phyloP scores from a whole-genome alignment of 2,888 invertebrate species.

The Lycia hirtaria region DNA sequence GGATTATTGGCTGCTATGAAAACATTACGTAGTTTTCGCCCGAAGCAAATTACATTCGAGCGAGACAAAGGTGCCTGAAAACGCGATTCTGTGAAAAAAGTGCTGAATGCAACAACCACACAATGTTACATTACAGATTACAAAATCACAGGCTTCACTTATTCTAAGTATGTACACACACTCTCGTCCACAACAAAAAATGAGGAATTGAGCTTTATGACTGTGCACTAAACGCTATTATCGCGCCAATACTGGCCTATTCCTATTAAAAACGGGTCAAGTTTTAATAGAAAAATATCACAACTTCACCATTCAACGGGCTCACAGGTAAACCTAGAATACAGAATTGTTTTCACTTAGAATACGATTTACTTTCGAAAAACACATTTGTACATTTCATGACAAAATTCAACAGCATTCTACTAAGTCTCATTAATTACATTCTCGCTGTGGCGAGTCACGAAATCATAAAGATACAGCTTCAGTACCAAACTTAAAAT shows the following conservation, averaged over 20 bases:
- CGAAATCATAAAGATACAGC: conserved; percentile 72
- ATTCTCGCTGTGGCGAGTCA: conserved; percentile 63
- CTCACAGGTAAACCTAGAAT: conserved; percentile 79
- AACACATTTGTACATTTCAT: conserved; percentile 85
- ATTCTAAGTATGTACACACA: conserved; percentile 83
- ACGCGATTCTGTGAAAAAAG: conserved; percentile 47
- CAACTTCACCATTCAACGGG: conserved; percentile 79
- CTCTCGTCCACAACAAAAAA: conserved; percentile 74
- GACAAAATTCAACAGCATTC: conserved; percentile 84
- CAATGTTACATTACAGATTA: conserved; percentile 69
- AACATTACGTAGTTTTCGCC: conserved; percentile 26
- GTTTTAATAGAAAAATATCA: conserved; percentile 76
- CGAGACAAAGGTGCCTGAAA: conserved; percentile 38
- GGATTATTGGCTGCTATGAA: not conserved
- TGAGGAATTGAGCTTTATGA: conserved; percentile 80
- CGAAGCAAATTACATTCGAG: conserved; percentile 34
- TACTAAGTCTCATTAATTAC: conserved; percentile 82
- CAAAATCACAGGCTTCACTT: conserved; percentile 80
- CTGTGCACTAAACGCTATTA: conserved; percentile 66
- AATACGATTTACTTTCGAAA: conserved; percentile 81
- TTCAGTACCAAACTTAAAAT: conserved; percentile 77
- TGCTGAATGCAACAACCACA: conserved; percentile 65
- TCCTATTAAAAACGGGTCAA: conserved; percentile 48
- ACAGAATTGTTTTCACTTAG: conserved; percentile 80
- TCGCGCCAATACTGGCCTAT: conserved; percentile 62